A percentile compares a stretch with the other conserved stretches of the same genome.
phyloP scores from a whole-genome alignment of 2,888 invertebrate species.

The Strigamia maritima region DNA sequence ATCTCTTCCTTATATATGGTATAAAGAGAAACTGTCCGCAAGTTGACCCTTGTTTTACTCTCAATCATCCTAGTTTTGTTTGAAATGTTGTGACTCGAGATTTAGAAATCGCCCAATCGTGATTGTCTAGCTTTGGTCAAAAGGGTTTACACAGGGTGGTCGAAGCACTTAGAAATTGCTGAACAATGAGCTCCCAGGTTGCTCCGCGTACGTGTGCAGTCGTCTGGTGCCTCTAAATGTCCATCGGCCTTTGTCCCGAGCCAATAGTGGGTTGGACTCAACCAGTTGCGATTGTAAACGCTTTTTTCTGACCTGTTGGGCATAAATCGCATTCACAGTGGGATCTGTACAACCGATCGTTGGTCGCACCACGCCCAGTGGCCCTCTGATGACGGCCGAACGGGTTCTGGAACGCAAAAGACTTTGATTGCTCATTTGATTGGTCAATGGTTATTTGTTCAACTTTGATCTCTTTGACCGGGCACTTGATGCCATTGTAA shows the following conservation, averaged over 20 bases:
- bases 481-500: neutral
- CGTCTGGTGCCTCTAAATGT: neutral
- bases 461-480: neutral
- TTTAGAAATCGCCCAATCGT: neutral
- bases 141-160: conserved; percentile 8
- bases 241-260: neutral
- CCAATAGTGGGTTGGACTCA: conserved; percentile 4
- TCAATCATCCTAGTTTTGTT: neutral
- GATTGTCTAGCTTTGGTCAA: neutral
- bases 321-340: neutral
- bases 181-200: neutral
- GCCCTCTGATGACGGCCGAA: neutral
- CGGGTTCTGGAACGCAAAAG: neutral
- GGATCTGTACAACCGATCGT: neutral
- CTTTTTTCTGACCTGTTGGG: neutral
- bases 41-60: neutral
- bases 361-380: neutral
- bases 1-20: neutral
- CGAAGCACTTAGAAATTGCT: conserved; percentile 11
- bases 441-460: neutral
- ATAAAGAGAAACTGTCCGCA: neutral
- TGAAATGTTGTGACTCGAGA: neutral
- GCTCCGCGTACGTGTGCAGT: neutral
- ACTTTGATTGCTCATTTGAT: neutral
- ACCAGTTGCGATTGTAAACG: conserved; percentile 15